Percentiles rank a stretch among this genome's conserved stretches.
These are phyloP conservation scores for Merodon equestris DNA, from an alignment of 2,888 invertebrate genomes.

Conservation along the genomic window DNA sequence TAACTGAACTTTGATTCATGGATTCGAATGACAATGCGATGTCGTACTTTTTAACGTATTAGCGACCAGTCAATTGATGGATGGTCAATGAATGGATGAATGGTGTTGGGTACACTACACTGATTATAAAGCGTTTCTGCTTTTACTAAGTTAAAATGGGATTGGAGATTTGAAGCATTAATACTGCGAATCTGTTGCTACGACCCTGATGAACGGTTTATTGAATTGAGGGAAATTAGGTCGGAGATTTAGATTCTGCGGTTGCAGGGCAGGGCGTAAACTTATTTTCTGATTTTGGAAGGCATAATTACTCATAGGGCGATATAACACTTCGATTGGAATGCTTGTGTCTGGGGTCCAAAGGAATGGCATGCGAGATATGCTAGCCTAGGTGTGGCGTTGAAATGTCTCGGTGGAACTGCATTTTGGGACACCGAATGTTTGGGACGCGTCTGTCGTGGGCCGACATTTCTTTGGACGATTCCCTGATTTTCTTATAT, in stretches of 20 bases:
- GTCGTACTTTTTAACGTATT: too few relatives aligned
- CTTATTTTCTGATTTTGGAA: not conserved
- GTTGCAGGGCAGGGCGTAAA: not conserved
- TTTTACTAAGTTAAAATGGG: not conserved
- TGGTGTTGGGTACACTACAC: too few relatives aligned
- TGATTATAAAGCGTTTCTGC: slow-evolving; percentile 1
- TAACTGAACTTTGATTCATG: too few relatives aligned
- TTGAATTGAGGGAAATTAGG: not conserved
- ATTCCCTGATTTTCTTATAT: not conserved
- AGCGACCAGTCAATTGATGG: too few relatives aligned
- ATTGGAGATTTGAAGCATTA: not conserved
- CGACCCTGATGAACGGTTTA: not conserved
- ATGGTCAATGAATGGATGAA: too few relatives aligned
- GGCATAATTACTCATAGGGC: not conserved
- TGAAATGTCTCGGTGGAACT: too few relatives aligned
- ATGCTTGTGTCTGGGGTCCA: not conserved
- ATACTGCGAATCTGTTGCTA: not conserved
- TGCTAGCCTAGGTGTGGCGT: not conserved
- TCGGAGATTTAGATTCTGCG: too few relatives aligned
- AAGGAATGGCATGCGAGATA: not conserved
- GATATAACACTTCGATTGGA: not conserved
- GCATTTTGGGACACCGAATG: not conserved
- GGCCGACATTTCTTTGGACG: not conserved
- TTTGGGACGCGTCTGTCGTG: not conserved
- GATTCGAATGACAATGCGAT: too few relatives aligned